Conservation (phyloP, 2,797 vertebrate species). For the Xenopus petersii region DNA sequence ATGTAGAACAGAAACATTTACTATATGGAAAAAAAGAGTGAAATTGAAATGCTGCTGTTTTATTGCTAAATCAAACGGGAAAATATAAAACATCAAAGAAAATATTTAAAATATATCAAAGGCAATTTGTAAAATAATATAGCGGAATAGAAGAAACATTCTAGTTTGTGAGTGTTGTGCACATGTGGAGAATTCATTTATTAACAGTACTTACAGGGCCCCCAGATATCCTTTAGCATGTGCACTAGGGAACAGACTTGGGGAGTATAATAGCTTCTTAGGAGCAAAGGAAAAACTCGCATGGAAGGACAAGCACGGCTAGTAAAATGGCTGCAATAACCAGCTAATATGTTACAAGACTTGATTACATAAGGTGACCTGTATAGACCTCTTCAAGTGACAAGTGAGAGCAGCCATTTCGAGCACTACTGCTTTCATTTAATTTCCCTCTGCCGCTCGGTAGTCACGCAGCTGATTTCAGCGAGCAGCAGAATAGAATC, state of each 20-base stretch:
- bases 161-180: constrained; percentile 22
- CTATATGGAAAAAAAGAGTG: constrained; percentile 55
- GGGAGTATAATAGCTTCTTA: neutral
- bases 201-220: constrained; percentile 2
- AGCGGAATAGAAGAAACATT: constrained; percentile 33
- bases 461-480: constrained; percentile 33
- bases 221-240: constrained; percentile 17
- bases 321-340: constrained; percentile 18
- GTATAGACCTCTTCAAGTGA: constrained; percentile 53
- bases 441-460: constrained; percentile 51
- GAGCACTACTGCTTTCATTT: constrained; percentile 42
- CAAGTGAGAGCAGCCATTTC: constrained; percentile 51
- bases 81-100: constrained; percentile 66
- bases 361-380: constrained; percentile 64
- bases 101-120: constrained; percentile 64
- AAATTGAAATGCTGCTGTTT: constrained; percentile 60
- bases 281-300: constrained; percentile 53
- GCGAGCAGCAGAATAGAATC: constrained; percentile 22
- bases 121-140: constrained; percentile 63
- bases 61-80: constrained; percentile 58
- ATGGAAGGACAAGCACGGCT: constrained; percentile 1
- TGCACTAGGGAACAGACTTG: constrained; percentile 11
- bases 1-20: constrained; percentile 51
- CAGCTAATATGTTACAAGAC: constrained; percentile 52
- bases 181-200: constrained; percentile 43